Evolutionary conservation across 2,113 vertebrate genomes (phyloP), one percentile per base, ranked within the genome.

Genomic region (Melanocharis versteri): DNA sequence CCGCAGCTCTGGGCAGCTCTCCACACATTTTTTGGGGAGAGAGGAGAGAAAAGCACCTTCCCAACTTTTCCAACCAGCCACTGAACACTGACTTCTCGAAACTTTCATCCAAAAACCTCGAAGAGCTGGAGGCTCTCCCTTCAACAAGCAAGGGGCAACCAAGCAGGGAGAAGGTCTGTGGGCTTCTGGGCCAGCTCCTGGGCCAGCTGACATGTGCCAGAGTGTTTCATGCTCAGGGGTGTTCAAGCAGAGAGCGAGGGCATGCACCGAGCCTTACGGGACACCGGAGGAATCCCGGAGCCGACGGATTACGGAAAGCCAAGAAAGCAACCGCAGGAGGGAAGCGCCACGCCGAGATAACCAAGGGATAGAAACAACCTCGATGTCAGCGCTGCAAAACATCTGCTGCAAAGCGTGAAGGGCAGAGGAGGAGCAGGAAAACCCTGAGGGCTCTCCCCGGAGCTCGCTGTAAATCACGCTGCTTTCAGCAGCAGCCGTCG

Each of bases 51-150:
- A 70, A 54, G 20, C 9, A 24, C 76, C 65, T 16, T 40, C 30
- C 51, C 51, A 40, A 5, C 50, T 42, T 35, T 50, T 26, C 71
- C 71, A 50, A 24, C 19, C 26, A 12, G 26, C 30, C 18, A 13
- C 0, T 6, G 22, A 35, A 65, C 44, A n/a, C 8, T 4, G 18
- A 45, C 23, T 22, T 21, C 4, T 7, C 15, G 2, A n/a, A 44
- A 48, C 35, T 42, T 72, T 44, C 61, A 66, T 17, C 37, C 44
- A 1, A 50, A 83, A 0, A 2, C 47, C 54, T 31, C 51, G 8
- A 62, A 61, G 57, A 84, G 72, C 72, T 68, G 77, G 13, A 69
- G 31, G 51, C 58, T 16, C 19, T 68, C 69, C 79, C 68, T 93
- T 72, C 1, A 0, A n/a, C 42, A 45, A 71, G 66, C 51, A 58